Base-by-base conservation (phyloP, 2,888 invertebrate genomes). In the Nudaria mundana region DNA sequence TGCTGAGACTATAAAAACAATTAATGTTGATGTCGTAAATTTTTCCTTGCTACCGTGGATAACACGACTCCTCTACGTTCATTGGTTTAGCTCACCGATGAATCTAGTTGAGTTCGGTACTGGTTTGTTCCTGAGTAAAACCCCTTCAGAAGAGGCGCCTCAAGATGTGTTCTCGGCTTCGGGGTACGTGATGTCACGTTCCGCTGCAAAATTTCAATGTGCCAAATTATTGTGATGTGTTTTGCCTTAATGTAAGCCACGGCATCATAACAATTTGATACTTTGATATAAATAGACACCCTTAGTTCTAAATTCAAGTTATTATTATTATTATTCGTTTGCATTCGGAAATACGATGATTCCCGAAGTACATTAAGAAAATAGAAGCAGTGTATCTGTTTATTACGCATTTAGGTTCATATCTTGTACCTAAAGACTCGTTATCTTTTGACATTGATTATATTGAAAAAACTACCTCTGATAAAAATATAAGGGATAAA, bases 91-190 rank as follows among this genome's bases (percentile, higher is more conserved):
- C 90, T 96, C 96, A 76, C 96, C 96, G 76, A 96, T 96, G 90
- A 96, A 96, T 92, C 92, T 98, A 92, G 97, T 97, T 87, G 97
- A 97, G 92, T 95, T 98, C 90, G 96, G 97, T 86, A 95, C 96
- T 75, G 97, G 97, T 87, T 92, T 97, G 84, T 97, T 97, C 92
- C 91, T 93, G 85, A 95, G 94, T 91, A 96, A 96, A 91, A 96
- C 96, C 73, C 96, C 96, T 76, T 95, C 95, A 81, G 96, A 96
- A 90, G 96, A 96, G 90, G 94, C 94, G 79, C 94, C 88, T 90
- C 93, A 78, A 73, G 92, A 88, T 89, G 91, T 80, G 90, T 91
- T 85, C 88, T 89, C 84, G 84, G 84, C 84, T 85, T 88, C 90
- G 91, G 88, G 91, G 90, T 90, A 92, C 90, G 90, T 90, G 90